Evolutionary conservation across 2,113 vertebrate genomes (phyloP), one percentile per base, ranked within the genome.

Genomic region (Chloebia gouldiae): DNA sequence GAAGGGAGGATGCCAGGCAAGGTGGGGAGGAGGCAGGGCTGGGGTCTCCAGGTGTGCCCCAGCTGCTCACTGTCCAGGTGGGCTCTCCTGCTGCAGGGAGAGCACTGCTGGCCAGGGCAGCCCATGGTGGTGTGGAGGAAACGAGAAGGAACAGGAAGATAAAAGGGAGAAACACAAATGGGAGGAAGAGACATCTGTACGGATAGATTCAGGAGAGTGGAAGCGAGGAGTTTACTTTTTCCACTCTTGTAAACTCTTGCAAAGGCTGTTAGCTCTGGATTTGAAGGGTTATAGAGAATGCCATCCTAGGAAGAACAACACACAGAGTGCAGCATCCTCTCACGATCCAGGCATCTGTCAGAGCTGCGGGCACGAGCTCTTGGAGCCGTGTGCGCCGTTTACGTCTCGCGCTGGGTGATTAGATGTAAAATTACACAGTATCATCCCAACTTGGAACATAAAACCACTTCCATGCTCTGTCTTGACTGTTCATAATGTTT

Each of bases 361-460:
- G 88, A 79, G 72, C 80, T 88, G 76, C 61, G 79, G 82, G 80
- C 88, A 13, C 9, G 53, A 84, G 92, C 76, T 86, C 76, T 35
- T 75, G 83, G 88, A 88, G 82, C 85, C 8, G 47, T 0, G 45
- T 44, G 64, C 37, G 87, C 50, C 35, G 42, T 68, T 72, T 83
- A 27, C 23, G 86, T 93, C 92, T 95, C 45, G 0, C 64, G 1
- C 86, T 71, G 15, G 82, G 85, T 89, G 86, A 92, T 95, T 90
- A 96, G 90, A 95, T 88, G 92, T 86, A 94, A 96, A 92, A 90
- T 93, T 93, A 76, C 86, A 71, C 82, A 64, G 57, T 78, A 88
- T 88, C 94, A 90, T 65, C 80, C 44, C 4, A 86, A 76, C 90
- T 90, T 90, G 92, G 93, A 96, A 86, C 72, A 37, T 64, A 88